phyloP scores from a whole-genome alignment of 1,140 invertebrate species.

The Palaemon carinicauda region DNA sequence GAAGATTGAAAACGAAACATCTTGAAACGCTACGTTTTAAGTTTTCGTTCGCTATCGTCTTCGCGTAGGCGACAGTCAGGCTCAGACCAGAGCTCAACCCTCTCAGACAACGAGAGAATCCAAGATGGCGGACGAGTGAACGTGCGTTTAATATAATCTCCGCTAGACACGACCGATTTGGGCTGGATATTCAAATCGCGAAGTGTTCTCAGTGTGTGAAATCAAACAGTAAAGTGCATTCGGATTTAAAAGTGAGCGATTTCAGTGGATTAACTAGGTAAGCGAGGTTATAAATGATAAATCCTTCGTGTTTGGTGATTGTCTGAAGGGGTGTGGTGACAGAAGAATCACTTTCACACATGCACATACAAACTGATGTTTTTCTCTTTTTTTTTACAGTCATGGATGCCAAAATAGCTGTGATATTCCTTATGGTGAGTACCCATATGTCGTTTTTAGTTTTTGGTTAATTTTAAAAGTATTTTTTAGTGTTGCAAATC shows the following conservation, averaged over 20 bases:
- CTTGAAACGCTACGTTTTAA: too few relatives aligned
- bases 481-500: too few relatives aligned
- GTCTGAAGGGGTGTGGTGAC: too few relatives aligned
- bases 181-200: background rate
- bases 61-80: too few relatives aligned
- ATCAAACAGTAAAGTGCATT: background rate
- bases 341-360: too few relatives aligned
- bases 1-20: too few relatives aligned
- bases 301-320: too few relatives aligned
- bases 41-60: too few relatives aligned
- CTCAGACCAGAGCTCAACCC: background rate
- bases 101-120: background rate
- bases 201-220: background rate
- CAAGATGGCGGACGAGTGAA: slow-evolving; percentile 27
- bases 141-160: background rate
- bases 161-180: background rate
- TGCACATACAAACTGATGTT: background rate
- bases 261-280: background rate
- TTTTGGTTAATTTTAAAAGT: too few relatives aligned
- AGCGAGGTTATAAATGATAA: too few relatives aligned
- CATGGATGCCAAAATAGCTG: background rate
- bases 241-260: background rate
- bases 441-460: background rate
- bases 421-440: slow-evolving; percentile 11
- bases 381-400: slow-evolving; percentile 11